These are phyloP conservation scores for Drosophila crucigera DNA, from an alignment of 2,888 invertebrate genomes.

Conservation along the genomic window DNA sequence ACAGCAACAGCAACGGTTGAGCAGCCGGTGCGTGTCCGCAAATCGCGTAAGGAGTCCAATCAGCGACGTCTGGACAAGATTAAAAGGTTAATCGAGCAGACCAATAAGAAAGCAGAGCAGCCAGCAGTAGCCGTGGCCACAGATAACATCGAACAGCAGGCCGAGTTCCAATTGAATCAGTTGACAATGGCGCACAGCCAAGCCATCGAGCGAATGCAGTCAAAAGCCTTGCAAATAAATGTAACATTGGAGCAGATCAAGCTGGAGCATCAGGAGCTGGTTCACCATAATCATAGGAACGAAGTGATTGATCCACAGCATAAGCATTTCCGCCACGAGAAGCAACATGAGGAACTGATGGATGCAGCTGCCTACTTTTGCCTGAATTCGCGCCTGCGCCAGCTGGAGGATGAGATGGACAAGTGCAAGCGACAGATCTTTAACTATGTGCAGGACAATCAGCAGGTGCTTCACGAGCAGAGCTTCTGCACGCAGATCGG, in stretches of 20 bases:
- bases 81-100: neutral
- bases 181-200: neutral
- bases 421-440: conserved; percentile 59
- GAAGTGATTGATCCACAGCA: neutral
- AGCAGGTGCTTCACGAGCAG: conserved; percentile 39
- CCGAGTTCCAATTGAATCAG: neutral
- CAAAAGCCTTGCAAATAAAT: neutral
- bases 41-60: conserved; percentile 25
- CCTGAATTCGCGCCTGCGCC: conserved; percentile 44
- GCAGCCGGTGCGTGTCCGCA: conserved; percentile 5
- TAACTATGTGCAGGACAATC: conserved; percentile 51
- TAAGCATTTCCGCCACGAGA: neutral
- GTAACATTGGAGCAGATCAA: conserved; percentile 19
- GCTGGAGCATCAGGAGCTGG: conserved; percentile 31
- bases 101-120: neutral
- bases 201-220: neutral
- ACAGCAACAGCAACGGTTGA: conserved; percentile 27
- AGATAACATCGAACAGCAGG: neutral
- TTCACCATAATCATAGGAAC: neutral
- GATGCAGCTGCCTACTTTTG: conserved; percentile 33
- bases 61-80: conserved; percentile 7
- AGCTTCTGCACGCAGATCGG: conserved; percentile 47
- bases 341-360: neutral
- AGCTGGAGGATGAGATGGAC: conserved; percentile 56
- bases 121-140: conserved; percentile 8